Conservation (phyloP, 2,888 invertebrate genomes). For the Cephus nigrinus region DNA sequence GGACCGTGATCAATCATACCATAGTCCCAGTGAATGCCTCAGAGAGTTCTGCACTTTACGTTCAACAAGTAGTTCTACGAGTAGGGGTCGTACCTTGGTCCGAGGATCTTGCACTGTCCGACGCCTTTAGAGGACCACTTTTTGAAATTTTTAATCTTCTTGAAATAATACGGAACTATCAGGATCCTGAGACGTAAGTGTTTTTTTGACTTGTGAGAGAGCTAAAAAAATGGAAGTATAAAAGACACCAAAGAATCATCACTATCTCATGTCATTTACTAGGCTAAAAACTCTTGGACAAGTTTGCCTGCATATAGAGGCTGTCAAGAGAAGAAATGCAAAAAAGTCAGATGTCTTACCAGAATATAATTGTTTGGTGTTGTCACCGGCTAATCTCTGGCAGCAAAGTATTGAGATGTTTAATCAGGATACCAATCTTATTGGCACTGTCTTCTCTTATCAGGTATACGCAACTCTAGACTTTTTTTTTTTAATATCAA, state of each 20-base stretch:
- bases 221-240: slow-evolving; percentile 4
- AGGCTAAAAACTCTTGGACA: slow-evolving; percentile 81
- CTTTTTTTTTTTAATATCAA: background rate
- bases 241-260: background rate
- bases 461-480: slow-evolving; percentile 71
- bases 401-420: slow-evolving; percentile 84
- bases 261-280: slow-evolving; percentile 44
- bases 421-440: slow-evolving; percentile 81
- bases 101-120: slow-evolving; percentile 82
- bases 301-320: slow-evolving; percentile 87
- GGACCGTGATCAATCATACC: slow-evolving; percentile 70
- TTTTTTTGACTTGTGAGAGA: slow-evolving; percentile 1
- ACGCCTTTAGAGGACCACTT: slow-evolving; percentile 92
- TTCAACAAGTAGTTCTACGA: slow-evolving; percentile 81
- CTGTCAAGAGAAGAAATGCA: slow-evolving; percentile 74
- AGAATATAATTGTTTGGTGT: slow-evolving; percentile 89
- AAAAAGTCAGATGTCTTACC: slow-evolving; percentile 80
- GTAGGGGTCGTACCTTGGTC: slow-evolving; percentile 90
- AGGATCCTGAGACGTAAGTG: slow-evolving; percentile 76
- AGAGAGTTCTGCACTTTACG: slow-evolving; percentile 75
- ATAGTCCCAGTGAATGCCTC: slow-evolving; percentile 52
- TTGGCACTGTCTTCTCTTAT: slow-evolving; percentile 84
- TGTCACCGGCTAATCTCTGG: slow-evolving; percentile 97
- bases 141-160: slow-evolving; percentile 89
- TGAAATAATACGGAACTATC: slow-evolving; percentile 87